Percentiles rank a stretch among this genome's conserved stretches.
Evolutionary conservation across 2,888 invertebrate species (phyloP).

Genomic region (Tinea trinotella): DNA sequence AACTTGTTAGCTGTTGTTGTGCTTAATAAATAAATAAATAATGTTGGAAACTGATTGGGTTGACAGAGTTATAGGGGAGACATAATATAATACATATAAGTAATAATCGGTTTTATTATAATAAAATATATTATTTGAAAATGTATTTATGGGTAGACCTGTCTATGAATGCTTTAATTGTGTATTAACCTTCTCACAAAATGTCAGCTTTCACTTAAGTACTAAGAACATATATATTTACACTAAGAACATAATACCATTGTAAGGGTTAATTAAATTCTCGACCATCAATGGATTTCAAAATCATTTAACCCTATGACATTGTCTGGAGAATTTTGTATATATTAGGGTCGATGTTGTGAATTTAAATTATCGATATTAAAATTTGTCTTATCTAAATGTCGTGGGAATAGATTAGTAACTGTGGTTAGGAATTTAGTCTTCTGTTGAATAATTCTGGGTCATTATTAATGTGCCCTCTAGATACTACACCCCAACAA

Average conservation of each 20-base stretch:
- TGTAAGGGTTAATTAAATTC: background rate
- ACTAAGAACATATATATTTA: background rate
- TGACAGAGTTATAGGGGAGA: too few species aligned
- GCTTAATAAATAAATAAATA: too few species aligned
- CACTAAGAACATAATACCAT: too few species aligned
- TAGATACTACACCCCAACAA: conserved; percentile 1
- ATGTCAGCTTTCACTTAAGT: background rate
- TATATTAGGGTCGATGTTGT: conserved; percentile 10
- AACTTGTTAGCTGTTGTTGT: too few species aligned
- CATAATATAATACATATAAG: too few species aligned
- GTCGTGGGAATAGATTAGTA: conserved; percentile 4
- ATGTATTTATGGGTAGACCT: too few species aligned
- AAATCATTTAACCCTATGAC: conserved; percentile 1
- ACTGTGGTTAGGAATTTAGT: background rate
- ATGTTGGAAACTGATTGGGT: too few species aligned
- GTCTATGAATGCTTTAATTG: too few species aligned
- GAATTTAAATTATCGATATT: conserved; percentile 15
- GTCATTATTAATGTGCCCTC: background rate
- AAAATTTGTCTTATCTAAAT: conserved; percentile 11
- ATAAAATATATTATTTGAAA: too few species aligned
- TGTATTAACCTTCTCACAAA: background rate
- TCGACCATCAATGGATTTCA: conserved; percentile 1
- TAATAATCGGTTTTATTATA: too few species aligned
- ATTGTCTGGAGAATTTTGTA: conserved; percentile 9
- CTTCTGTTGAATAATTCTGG: background rate